A percentile compares a stretch with the other conserved stretches of the same genome.
These are phyloP conservation scores for Boulengeromyrus knoepffleri DNA, from an alignment of 2,113 vertebrate genomes.

Conservation along the genomic window DNA sequence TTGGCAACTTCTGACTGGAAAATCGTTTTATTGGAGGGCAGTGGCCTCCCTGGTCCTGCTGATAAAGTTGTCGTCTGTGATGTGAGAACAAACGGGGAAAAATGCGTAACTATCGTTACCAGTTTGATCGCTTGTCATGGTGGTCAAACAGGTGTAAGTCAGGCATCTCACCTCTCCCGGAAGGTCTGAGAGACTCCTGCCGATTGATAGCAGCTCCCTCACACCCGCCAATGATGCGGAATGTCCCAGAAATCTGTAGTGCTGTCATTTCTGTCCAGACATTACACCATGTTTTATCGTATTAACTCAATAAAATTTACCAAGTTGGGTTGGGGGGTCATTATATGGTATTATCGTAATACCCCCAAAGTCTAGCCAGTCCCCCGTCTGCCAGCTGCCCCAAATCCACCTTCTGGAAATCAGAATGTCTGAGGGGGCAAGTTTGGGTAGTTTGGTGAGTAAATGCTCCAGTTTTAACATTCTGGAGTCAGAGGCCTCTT, in stretches of 20 bases:
- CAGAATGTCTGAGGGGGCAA: background rate
- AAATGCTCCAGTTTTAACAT: background rate
- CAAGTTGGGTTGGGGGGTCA: background rate
- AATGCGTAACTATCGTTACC: background rate
- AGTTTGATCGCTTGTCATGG: background rate
- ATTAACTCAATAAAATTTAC: background rate
- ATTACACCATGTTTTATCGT: background rate
- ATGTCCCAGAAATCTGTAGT: background rate
- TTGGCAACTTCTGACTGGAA: background rate
- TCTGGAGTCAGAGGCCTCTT: too few species aligned
- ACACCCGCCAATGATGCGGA: background rate
- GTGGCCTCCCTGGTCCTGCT: background rate
- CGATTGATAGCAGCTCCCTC: background rate
- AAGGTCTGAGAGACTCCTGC: background rate
- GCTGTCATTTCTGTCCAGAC: background rate
- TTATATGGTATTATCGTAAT: background rate
- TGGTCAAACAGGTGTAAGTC: too few species aligned
- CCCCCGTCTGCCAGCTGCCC: background rate
- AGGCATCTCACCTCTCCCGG: background rate
- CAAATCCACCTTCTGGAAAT: background rate
- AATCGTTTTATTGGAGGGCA: background rate
- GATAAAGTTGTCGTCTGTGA: conserved; percentile 2
- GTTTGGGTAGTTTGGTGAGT: background rate
- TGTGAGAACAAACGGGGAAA: background rate
- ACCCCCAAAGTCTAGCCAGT: background rate